phyloP scores from a whole-genome alignment of 2,797 vertebrate genomes.

The Oryzias sinensis region DNA sequence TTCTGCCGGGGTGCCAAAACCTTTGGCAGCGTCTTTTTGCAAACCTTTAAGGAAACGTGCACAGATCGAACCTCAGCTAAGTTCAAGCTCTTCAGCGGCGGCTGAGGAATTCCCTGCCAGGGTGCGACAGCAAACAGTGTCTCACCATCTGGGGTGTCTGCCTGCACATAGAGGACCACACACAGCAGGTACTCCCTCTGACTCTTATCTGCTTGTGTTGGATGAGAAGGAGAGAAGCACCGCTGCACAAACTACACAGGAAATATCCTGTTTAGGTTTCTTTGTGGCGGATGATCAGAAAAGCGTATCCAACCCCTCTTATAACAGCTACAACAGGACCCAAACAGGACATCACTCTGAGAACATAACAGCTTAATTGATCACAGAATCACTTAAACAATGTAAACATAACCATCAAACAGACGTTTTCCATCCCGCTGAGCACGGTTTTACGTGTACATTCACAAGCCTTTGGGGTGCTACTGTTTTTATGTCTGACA shows the following conservation, averaged over 20 bases:
- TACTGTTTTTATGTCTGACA: constrained; percentile 78
- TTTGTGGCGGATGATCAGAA: constrained; percentile 40
- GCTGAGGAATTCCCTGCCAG: constrained; percentile 84
- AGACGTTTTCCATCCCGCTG: constrained; percentile 40
- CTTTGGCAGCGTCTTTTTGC: constrained; percentile 48
- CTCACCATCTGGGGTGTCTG: constrained; percentile 73
- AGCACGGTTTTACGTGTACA: constrained; percentile 78
- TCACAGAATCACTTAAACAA: constrained; percentile 34
- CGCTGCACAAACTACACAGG: constrained; percentile 50
- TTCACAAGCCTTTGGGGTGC: constrained; percentile 85
- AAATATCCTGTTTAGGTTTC: constrained; percentile 27
- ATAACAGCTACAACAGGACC: background rate
- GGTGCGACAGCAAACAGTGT: constrained; percentile 86
- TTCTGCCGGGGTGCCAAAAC: constrained; percentile 22
- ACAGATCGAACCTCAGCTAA: constrained; percentile 41
- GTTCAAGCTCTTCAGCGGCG: constrained; percentile 75
- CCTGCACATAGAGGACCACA: constrained; percentile 62
- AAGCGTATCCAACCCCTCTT: constrained; percentile 20
- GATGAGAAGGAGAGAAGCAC: constrained; percentile 45
- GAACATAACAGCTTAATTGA: constrained; percentile 1
- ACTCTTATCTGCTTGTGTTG: constrained; percentile 26
- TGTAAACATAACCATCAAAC: constrained; percentile 37
- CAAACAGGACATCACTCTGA: background rate
- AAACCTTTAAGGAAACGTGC: constrained; percentile 42
- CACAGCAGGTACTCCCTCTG: constrained; percentile 13